phyloP scores from a whole-genome alignment of 2,113 vertebrate species.

The Acinonyx jubatus region DNA sequence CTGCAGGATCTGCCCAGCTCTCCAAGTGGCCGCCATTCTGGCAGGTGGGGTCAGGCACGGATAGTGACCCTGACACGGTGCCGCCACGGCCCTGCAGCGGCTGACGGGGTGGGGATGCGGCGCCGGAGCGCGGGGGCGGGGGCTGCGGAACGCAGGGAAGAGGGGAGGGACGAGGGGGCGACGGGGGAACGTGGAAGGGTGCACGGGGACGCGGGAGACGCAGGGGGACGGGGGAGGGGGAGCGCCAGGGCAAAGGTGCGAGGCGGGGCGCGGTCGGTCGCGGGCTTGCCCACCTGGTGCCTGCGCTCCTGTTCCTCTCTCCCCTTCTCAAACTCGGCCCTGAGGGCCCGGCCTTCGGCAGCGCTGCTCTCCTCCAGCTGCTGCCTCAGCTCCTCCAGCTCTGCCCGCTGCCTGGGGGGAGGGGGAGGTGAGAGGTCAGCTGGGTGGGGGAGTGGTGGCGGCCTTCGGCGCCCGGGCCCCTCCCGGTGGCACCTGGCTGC shows the following conservation, averaged over 20 bases:
- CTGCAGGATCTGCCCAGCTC: rapidly evolving
- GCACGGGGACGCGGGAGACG: too few relatives aligned
- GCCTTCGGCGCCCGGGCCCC: rapidly evolving
- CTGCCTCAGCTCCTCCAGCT: conserved; percentile 91
- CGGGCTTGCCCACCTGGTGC: conserved; percentile 89
- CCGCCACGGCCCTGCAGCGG: background rate
- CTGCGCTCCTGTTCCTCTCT: conserved; percentile 92
- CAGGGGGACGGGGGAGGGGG: background rate
- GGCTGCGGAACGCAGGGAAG: too few relatives aligned
- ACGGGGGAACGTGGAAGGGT: too few relatives aligned
- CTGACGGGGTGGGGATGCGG: background rate
- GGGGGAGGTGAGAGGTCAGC: background rate
- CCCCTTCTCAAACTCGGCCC: conserved; percentile 91
- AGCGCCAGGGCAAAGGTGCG: too few relatives aligned
- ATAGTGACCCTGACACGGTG: background rate
- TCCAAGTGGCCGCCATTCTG: background rate
- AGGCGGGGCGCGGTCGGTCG: too few relatives aligned
- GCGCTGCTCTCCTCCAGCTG: conserved; percentile 93
- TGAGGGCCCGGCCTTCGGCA: conserved; percentile 84
- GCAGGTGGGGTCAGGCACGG: background rate
- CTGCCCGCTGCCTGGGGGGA: conserved; percentile 89
- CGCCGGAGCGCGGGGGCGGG: too few relatives aligned
- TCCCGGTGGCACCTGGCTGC: conserved; percentile 86
- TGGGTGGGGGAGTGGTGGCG: rapidly evolving
- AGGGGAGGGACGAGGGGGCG: too few relatives aligned